phyloP scores from a whole-genome alignment of 2,797 vertebrate species.

The Siniperca obscura region DNA sequence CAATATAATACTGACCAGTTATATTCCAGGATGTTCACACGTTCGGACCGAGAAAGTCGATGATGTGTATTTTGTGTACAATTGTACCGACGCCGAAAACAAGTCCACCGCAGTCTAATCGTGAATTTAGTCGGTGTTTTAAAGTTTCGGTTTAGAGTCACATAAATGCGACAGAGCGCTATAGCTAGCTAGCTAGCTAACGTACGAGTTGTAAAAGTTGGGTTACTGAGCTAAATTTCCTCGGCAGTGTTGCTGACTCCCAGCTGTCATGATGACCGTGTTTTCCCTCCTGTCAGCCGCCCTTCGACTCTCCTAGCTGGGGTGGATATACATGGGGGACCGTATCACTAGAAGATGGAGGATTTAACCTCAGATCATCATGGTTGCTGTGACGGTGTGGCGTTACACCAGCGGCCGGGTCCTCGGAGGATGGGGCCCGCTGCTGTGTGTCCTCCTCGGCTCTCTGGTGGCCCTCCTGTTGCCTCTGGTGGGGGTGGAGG shows the following conservation, averaged over 20 bases:
- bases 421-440: slow-evolving; percentile 87
- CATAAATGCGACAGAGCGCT: rapidly evolving
- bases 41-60: slow-evolving; percentile 54
- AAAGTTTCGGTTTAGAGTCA: neutral
- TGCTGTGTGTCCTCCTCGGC: slow-evolving; percentile 86
- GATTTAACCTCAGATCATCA: slow-evolving; percentile 65
- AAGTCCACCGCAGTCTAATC: neutral
- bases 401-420: slow-evolving; percentile 70
- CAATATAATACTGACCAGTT: slow-evolving; percentile 62
- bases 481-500: slow-evolving; percentile 87
- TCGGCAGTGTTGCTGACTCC: neutral
- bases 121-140: neutral
- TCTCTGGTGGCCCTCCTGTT: slow-evolving; percentile 88
- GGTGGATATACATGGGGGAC: slow-evolving; percentile 58
- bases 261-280: slow-evolving; percentile 16
- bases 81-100: neutral
- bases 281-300: slow-evolving; percentile 8
- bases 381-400: slow-evolving; percentile 79
- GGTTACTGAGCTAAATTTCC: neutral
- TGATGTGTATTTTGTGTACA: slow-evolving; percentile 60
- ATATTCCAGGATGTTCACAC: slow-evolving; percentile 39
- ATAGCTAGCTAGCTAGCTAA: neutral
- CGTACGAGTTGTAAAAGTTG: neutral
- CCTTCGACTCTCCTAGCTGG: slow-evolving; percentile 31
- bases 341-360: slow-evolving; percentile 58